Percentiles rank a stretch among this genome's conserved stretches.
These are phyloP conservation scores for Drosophila rellima DNA, from an alignment of 2,888 invertebrate genomes.

Conservation along the genomic window DNA sequence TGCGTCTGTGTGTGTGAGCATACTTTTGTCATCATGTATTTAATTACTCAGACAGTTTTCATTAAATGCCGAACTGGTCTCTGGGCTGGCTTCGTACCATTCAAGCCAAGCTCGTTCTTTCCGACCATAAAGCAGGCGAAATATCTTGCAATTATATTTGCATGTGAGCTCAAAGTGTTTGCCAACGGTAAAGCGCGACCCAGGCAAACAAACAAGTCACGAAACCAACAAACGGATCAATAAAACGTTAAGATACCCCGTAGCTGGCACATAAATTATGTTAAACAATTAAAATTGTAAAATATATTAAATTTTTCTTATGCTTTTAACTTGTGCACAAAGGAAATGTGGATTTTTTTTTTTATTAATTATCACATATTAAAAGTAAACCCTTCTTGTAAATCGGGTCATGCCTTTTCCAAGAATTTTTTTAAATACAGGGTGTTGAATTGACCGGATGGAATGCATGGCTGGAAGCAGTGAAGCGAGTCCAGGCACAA, in stretches of 20 bases:
- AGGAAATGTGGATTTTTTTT: neutral
- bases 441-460: slow-evolving; percentile 25
- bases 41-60: slow-evolving; percentile 77
- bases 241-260: slow-evolving; percentile 1
- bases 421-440: neutral
- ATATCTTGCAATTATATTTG: slow-evolving; percentile 80
- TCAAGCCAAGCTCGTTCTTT: slow-evolving; percentile 8
- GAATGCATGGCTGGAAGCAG: slow-evolving; percentile 25
- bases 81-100: slow-evolving; percentile 7
- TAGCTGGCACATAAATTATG: neutral
- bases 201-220: slow-evolving; percentile 38
- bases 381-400: too few relatives aligned
- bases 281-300: neutral
- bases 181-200: slow-evolving; percentile 41
- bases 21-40: slow-evolving; percentile 78
- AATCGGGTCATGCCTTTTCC: neutral
- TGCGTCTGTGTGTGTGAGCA: slow-evolving; percentile 21
- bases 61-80: slow-evolving; percentile 62
- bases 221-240: neutral
- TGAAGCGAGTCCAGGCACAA: slow-evolving; percentile 9
- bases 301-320: too few relatives aligned
- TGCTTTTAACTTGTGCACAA: neutral
- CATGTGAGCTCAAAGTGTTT: slow-evolving; percentile 71
- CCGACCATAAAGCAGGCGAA: slow-evolving; percentile 66
- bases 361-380: neutral